Evolutionary conservation across 2,113 vertebrate genomes (phyloP).

Genomic region (Prolemur simus): DNA sequence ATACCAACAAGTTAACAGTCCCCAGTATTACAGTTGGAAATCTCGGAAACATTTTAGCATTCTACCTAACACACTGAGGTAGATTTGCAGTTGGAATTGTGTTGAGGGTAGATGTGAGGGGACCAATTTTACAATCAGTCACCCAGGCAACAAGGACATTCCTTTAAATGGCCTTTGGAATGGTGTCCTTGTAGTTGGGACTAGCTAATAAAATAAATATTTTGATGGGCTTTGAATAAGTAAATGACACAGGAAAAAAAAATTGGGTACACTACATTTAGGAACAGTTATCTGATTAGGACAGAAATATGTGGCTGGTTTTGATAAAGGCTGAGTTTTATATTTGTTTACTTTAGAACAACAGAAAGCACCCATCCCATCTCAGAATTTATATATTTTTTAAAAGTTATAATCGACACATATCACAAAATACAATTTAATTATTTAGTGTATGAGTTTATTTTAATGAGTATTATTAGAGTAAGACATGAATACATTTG

Average conservation of each 20-base stretch:
- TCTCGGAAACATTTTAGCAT: neutral
- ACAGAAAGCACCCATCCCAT: neutral
- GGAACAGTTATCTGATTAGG: neutral
- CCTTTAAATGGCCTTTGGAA: neutral
- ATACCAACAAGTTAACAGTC: neutral
- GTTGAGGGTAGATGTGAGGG: neutral
- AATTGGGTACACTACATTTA: neutral
- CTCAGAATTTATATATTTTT: neutral
- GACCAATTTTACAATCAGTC: neutral
- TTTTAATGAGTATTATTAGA: neutral
- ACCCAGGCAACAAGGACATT: neutral
- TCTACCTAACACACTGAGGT: neutral
- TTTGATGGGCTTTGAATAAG: neutral
- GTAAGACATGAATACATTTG: neutral
- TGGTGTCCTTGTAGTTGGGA: neutral
- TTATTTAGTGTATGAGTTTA: neutral
- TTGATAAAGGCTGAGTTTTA: neutral
- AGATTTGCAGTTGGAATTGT: neutral
- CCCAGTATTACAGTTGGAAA: neutral
- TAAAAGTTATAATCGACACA: neutral
- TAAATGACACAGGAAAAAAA: neutral
- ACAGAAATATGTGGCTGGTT: neutral
- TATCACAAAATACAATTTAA: neutral
- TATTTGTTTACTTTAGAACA: neutral
- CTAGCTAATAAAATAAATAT: neutral